Percentiles rank a stretch among this genome's conserved stretches.
Conservation (phyloP, 2,797 vertebrate species). For the Pangasius macronema region DNA sequence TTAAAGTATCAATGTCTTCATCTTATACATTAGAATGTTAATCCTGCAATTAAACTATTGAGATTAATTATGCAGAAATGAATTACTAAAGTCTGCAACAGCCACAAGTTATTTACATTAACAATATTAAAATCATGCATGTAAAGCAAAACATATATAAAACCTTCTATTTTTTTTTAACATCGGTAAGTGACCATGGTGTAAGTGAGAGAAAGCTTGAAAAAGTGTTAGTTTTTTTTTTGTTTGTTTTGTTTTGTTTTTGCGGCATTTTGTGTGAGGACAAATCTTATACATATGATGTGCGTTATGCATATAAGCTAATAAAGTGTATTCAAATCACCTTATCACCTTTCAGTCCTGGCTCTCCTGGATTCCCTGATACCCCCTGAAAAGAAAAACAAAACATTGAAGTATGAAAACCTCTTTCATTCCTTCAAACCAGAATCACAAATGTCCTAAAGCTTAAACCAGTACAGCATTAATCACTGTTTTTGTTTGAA, state of each 20-base stretch:
- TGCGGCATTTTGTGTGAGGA: neutral
- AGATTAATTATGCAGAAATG: too few relatives aligned
- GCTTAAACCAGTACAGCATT: neutral
- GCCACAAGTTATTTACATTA: neutral
- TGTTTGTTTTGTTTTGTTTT: neutral
- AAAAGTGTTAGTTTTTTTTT: neutral
- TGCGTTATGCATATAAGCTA: constrained; percentile 65
- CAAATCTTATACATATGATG: neutral
- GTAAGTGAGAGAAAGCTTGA: neutral
- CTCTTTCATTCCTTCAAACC: constrained; percentile 1
- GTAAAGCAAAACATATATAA: neutral
- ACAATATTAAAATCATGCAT: neutral
- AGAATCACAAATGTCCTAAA: neutral
- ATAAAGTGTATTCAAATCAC: constrained; percentile 90
- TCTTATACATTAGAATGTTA: too few relatives aligned
- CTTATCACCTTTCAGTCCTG: constrained; percentile 99
- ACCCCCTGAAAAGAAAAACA: constrained; percentile 82
- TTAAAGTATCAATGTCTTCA: too few relatives aligned
- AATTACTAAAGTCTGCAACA: too few relatives aligned
- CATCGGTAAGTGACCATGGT: neutral
- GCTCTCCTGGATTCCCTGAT: constrained; percentile 88
- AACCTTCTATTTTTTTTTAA: neutral
- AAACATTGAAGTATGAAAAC: constrained; percentile 15
- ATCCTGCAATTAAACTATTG: too few relatives aligned
- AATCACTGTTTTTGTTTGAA: constrained; percentile 19